Evolutionary conservation across 1,140 invertebrate species (phyloP).

Genomic region (Sitophilus oryzae): DNA sequence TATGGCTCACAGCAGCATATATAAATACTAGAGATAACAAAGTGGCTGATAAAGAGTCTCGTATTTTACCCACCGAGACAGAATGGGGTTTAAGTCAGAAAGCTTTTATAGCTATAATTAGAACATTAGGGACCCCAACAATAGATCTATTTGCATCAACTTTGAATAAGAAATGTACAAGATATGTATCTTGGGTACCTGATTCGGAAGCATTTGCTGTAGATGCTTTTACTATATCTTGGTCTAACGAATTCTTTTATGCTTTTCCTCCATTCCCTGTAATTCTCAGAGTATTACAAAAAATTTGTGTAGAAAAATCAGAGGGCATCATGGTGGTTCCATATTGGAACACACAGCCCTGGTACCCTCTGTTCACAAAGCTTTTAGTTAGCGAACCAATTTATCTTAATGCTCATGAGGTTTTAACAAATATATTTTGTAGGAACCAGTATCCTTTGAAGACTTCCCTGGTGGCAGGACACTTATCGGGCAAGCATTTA

Average conservation of each 20-base stretch:
- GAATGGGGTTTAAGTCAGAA: conserved; percentile 14
- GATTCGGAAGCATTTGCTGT: conserved; percentile 4
- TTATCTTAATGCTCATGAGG: not conserved
- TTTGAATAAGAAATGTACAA: conserved; percentile 13
- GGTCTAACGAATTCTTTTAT: conserved; percentile 11
- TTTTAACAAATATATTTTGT: not conserved
- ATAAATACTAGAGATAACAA: conserved; percentile 25
- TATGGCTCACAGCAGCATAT: conserved; percentile 32
- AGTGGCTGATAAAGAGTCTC: conserved; percentile 30
- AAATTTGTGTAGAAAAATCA: conserved; percentile 27
- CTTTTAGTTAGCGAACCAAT: not conserved
- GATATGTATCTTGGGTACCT: conserved; percentile 13
- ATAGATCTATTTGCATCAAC: conserved; percentile 33
- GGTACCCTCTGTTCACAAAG: conserved; percentile 28
- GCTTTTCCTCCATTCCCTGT: conserved; percentile 27
- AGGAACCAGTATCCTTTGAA: conserved; percentile 5
- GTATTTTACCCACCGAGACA: conserved; percentile 23
- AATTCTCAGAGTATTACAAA: conserved; percentile 19
- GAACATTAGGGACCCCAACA: conserved; percentile 19
- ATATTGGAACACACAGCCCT: conserved; percentile 30
- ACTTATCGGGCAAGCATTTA: not conserved
- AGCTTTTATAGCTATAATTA: conserved; percentile 10
- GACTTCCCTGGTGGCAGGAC: conserved; percentile 10
- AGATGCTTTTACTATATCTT: conserved; percentile 18
- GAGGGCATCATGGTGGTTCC: conserved; percentile 31